Conservation (phyloP, 2,888 invertebrate species). For the Apodemia duryi region DNA sequence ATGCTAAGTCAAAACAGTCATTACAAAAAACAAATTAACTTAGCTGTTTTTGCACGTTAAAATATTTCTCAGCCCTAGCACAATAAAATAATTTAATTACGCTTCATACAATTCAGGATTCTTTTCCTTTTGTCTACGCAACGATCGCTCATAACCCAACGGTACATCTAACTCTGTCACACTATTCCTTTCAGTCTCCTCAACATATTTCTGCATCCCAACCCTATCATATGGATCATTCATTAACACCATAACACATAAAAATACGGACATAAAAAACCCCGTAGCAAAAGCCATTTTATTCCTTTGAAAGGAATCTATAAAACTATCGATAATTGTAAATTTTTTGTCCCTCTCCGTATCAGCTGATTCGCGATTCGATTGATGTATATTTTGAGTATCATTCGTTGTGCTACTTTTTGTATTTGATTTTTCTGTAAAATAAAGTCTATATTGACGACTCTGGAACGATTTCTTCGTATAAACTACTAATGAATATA, state of each 20-base stretch:
- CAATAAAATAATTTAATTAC: conserved; percentile 33
- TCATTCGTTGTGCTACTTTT: conserved; percentile 44
- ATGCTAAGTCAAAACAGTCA: too few relatives aligned
- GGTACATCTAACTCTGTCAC: conserved; percentile 42
- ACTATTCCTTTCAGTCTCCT: conserved; percentile 25
- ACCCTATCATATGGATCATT: conserved; percentile 42
- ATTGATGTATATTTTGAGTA: conserved; percentile 51
- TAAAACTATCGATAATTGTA: conserved; percentile 54
- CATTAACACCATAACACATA: conserved; percentile 30
- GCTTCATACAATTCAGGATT: conserved; percentile 62
- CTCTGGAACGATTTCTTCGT: conserved; percentile 2
- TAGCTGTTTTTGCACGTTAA: neutral
- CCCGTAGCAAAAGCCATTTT: conserved; percentile 47
- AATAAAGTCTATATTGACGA: conserved; percentile 46
- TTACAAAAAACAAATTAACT: neutral
- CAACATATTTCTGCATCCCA: conserved; percentile 36
- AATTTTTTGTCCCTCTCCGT: conserved; percentile 40
- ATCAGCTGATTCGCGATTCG: conserved; percentile 56
- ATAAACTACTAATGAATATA: neutral
- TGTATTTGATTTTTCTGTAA: conserved; percentile 55
- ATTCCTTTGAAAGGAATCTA: conserved; percentile 48
- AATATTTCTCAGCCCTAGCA: neutral
- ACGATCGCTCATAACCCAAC: conserved; percentile 50
- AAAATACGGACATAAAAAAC: conserved; percentile 42
- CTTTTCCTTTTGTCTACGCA: conserved; percentile 44